Percentiles rank a stretch among this genome's conserved stretches.
Conservation (phyloP, 2,888 invertebrate species). For the Panorpa germanica region DNA sequence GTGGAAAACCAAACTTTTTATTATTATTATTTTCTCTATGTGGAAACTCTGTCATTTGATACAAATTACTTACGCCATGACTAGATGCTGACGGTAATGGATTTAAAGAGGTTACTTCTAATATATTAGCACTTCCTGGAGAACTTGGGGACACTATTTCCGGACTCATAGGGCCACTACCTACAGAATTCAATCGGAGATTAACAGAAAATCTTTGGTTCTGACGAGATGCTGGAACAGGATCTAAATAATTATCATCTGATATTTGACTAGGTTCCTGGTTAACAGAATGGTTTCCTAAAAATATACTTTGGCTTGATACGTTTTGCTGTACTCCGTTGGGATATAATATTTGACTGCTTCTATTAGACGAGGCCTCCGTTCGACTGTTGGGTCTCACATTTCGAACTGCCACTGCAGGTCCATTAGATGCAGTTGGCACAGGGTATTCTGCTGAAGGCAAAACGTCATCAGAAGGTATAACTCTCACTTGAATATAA, state of each 20-base stretch:
- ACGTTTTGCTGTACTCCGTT: background rate
- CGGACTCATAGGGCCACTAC: conserved; percentile 18
- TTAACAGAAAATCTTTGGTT: conserved; percentile 11
- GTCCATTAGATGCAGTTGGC: conserved; percentile 7
- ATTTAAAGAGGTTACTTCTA: conserved; percentile 32
- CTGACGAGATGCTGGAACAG: conserved; percentile 18
- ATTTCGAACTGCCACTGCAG: conserved; percentile 7
- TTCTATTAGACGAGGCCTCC: conserved; percentile 11
- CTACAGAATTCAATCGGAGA: conserved; percentile 15
- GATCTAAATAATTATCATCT: conserved; percentile 19
- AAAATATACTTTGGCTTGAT: background rate
- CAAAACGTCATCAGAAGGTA: background rate
- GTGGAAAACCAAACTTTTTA: too few species aligned
- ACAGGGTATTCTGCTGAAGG: conserved; percentile 2
- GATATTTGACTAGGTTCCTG: conserved; percentile 1
- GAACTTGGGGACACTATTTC: conserved; percentile 26
- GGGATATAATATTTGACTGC: conserved; percentile 8
- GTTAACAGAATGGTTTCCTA: background rate
- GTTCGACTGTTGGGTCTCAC: conserved; percentile 9
- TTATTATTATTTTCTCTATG: conserved; percentile 29
- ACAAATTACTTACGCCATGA: conserved; percentile 28
- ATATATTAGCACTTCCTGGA: conserved; percentile 32
- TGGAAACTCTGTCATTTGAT: conserved; percentile 33
- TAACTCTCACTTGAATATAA: conserved; percentile 50
- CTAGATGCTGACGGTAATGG: conserved; percentile 23